A percentile compares a stretch with the other conserved stretches of the same genome.
phyloP scores from a whole-genome alignment of 2,888 invertebrate species.

The Pandemis cinnamomeana region DNA sequence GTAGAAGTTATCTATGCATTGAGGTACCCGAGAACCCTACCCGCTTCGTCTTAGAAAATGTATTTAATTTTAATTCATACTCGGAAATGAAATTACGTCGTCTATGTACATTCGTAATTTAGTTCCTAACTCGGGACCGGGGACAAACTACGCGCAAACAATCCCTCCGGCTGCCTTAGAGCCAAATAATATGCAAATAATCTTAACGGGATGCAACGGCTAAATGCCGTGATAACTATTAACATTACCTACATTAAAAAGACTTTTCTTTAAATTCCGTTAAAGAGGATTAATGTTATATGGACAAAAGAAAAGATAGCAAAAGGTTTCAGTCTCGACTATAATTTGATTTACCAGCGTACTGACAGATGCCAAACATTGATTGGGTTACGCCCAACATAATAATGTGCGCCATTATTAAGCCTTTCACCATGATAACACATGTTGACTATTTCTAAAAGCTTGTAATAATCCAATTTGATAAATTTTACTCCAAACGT shows the following conservation, averaged over 20 bases:
- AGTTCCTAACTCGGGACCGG: slow-evolving; percentile 41
- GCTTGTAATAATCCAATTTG: not conserved
- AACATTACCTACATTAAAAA: not conserved
- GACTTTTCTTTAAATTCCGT: too few species aligned
- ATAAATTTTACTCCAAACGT: not conserved
- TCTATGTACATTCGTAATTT: slow-evolving; percentile 42
- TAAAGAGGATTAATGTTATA: too few species aligned
- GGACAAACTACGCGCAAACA: slow-evolving; percentile 39
- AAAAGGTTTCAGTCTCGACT: too few species aligned
- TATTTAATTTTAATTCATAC: slow-evolving; percentile 10
- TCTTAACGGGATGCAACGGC: slow-evolving; percentile 29
- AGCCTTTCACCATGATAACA: too few species aligned
- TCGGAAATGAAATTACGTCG: slow-evolving; percentile 40
- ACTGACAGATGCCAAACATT: too few species aligned
- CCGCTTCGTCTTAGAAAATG: not conserved
- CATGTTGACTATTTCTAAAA: not conserved
- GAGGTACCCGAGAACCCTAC: not conserved
- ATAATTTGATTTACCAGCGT: too few species aligned
- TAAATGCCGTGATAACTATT: not conserved
- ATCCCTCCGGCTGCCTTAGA: slow-evolving; percentile 30
- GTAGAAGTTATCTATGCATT: not conserved
- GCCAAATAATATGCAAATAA: slow-evolving; percentile 40
- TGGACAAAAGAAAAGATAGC: too few species aligned
- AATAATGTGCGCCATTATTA: too few species aligned
- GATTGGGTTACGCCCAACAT: too few species aligned